These are phyloP conservation scores for Vannuccia rotundouncinata DNA, from an alignment of 2,888 invertebrate species.

Conservation along the genomic window DNA sequence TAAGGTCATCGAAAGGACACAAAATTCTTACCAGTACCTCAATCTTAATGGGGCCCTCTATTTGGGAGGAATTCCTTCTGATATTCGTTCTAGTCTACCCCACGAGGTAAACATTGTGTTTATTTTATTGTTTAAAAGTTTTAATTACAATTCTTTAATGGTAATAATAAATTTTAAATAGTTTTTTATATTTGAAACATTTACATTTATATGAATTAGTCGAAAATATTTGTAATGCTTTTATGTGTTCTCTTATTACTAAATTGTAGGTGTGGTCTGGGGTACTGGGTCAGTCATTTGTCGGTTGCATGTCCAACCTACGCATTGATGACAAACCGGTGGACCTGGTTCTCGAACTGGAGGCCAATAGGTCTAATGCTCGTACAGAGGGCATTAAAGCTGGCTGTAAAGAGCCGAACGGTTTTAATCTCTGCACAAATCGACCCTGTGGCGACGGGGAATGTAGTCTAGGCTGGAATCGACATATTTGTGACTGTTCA, in stretches of 20 bases:
- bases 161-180: too few species aligned
- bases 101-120: constrained; percentile 10
- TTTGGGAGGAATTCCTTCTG: constrained; percentile 28
- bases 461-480: constrained; percentile 89
- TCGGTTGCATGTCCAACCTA: constrained; percentile 65
- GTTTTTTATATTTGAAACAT: too few species aligned
- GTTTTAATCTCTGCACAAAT: constrained; percentile 32
- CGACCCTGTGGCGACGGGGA: constrained; percentile 84
- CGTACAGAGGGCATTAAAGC: constrained; percentile 18
- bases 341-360: constrained; percentile 72
- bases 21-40: constrained; percentile 12
- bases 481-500: constrained; percentile 85
- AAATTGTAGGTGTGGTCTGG: constrained; percentile 88
- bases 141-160: too few species aligned
- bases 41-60: constrained; percentile 27
- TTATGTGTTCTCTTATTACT: too few species aligned
- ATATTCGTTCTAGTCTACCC: constrained; percentile 22
- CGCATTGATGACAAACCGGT: constrained; percentile 35
- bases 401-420: background rate
- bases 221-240: too few species aligned
- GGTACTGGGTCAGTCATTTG: constrained; percentile 78
- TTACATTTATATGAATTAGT: too few species aligned
- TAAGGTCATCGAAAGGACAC: background rate
- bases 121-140: too few species aligned
- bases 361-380: constrained; percentile 62